Conservation (phyloP, 1,140 invertebrate species). For the Galleria mellonella region DNA sequence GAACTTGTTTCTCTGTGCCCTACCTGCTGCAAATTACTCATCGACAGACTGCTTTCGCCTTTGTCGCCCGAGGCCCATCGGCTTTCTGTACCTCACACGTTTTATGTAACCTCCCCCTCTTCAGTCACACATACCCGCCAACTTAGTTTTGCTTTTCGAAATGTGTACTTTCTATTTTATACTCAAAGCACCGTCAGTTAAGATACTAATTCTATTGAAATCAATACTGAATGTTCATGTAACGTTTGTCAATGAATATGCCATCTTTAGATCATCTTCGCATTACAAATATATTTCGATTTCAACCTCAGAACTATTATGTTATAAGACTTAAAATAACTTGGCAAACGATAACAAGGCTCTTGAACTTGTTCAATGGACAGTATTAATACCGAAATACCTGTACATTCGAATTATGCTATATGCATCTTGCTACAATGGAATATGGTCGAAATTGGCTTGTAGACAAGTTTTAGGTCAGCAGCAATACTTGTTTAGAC, state of each 20-base stretch:
- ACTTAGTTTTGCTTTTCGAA: neutral
- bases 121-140: neutral
- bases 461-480: neutral
- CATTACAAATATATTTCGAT: neutral
- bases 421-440: neutral
- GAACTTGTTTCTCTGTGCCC: neutral
- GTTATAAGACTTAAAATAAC: constrained; percentile 11
- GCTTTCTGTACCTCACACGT: constrained; percentile 38
- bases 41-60: constrained; percentile 35
- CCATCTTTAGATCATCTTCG: constrained; percentile 4
- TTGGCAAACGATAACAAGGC: constrained; percentile 5
- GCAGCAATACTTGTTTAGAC: constrained; percentile 17
- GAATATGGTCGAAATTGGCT: constrained; percentile 3
- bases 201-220: neutral
- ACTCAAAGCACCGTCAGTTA: no score
- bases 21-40: constrained; percentile 30
- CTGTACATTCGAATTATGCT: neutral
- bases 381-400: neutral
- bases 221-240: neutral
- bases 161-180: neutral
- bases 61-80: constrained; percentile 34
- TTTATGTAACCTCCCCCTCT: constrained; percentile 54
- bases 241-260: constrained; percentile 1
- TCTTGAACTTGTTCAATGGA: neutral
- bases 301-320: neutral